phyloP scores from a whole-genome alignment of 2,113 vertebrate genomes.

The Rhagologus leucostigma region DNA sequence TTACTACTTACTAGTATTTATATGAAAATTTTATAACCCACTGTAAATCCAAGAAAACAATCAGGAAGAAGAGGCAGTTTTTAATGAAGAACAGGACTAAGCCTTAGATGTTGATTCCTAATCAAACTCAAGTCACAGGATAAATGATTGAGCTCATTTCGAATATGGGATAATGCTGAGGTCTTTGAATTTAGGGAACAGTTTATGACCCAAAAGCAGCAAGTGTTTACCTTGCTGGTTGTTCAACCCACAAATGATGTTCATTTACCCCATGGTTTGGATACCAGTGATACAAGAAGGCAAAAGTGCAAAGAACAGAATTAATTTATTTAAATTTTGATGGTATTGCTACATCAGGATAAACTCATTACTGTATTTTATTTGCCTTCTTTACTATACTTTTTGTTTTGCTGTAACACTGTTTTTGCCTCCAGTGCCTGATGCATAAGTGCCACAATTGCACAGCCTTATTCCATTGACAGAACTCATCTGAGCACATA shows the following conservation, averaged over 20 bases:
- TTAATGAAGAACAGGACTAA: background rate
- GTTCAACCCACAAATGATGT: background rate
- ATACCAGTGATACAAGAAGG: background rate
- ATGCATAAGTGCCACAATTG: background rate
- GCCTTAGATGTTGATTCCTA: background rate
- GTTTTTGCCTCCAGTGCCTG: background rate
- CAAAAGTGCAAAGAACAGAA: background rate
- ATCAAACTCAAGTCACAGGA: background rate
- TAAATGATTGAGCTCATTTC: background rate
- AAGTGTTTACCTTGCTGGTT: background rate
- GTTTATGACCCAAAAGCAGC: background rate
- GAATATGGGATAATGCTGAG: background rate
- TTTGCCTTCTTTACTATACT: background rate
- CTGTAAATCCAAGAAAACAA: background rate
- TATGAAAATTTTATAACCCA: background rate
- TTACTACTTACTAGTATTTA: background rate
- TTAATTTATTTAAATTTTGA: background rate
- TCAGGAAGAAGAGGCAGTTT: background rate
- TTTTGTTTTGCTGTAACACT: background rate
- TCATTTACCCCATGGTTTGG: background rate
- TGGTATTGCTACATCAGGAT: background rate
- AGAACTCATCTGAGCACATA: background rate
- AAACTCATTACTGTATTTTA: background rate
- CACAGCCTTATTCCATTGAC: background rate
- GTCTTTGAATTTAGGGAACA: background rate